Percentiles rank a stretch among this genome's conserved stretches.
Conservation (phyloP, 2,888 invertebrate genomes). For the Hirtodrosophila alboralis region DNA sequence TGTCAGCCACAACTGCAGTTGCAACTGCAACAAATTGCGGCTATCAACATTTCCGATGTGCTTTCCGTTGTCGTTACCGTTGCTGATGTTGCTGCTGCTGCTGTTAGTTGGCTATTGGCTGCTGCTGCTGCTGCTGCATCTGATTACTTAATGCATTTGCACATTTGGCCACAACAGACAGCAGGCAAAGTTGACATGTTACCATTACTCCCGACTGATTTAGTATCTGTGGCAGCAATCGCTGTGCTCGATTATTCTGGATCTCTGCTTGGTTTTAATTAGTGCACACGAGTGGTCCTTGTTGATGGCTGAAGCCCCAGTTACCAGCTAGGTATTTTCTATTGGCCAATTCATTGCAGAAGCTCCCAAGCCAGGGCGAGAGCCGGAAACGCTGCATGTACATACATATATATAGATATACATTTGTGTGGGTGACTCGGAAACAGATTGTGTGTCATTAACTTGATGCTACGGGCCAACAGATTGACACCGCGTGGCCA, state of each 20-base stretch:
- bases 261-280: conserved; percentile 78
- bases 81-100: conserved; percentile 1
- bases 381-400: conserved; percentile 31
- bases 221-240: conserved; percentile 51
- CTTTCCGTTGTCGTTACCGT: conserved; percentile 25
- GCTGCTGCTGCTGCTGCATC: conserved; percentile 59
- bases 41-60: conserved; percentile 61
- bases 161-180: conserved; percentile 47
- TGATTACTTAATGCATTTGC: conserved; percentile 73
- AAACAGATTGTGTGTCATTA: conserved; percentile 73
- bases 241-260: conserved; percentile 51
- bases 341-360: conserved; percentile 81
- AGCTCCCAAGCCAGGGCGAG: conserved; percentile 31
- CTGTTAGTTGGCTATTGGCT: not conserved
- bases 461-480: conserved; percentile 54
- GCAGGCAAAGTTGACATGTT: conserved; percentile 54
- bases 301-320: conserved; percentile 22
- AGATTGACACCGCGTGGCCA: conserved; percentile 23
- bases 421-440: conserved; percentile 28
- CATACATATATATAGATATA: conserved; percentile 23
- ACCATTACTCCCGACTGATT: conserved; percentile 51
- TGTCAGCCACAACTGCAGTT: conserved; percentile 1
- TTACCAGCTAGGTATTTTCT: conserved; percentile 53
- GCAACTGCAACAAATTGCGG: conserved; percentile 64
- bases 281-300: conserved; percentile 68